These are phyloP conservation scores for Cataglyphis altisquamis DNA, from an alignment of 2,888 invertebrate species.

Conservation along the genomic window DNA sequence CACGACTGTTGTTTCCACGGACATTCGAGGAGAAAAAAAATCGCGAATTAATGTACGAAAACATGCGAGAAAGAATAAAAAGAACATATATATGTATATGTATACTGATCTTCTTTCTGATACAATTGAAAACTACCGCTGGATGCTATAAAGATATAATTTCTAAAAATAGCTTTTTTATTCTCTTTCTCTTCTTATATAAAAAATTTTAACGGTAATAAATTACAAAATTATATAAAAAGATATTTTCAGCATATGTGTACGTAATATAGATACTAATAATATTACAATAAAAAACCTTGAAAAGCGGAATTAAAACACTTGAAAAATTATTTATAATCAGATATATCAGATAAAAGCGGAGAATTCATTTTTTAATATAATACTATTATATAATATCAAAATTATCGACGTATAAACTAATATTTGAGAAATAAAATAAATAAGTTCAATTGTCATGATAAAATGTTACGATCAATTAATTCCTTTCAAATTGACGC, in stretches of 20 bases:
- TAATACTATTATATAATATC: background rate
- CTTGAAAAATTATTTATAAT: no score
- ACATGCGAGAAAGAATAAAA: slow-evolving; percentile 5
- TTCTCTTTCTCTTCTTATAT: background rate
- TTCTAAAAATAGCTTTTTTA: background rate
- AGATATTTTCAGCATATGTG: background rate
- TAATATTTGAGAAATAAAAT: background rate
- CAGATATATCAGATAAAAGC: background rate
- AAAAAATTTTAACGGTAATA: background rate
- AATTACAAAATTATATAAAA: background rate
- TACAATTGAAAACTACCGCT: background rate
- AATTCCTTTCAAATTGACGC: background rate
- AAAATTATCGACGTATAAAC: background rate
- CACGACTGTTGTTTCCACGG: slow-evolving; percentile 35
- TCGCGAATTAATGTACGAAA: slow-evolving; percentile 53
- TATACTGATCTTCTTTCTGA: background rate
- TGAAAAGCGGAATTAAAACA: background rate
- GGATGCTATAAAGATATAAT: background rate
- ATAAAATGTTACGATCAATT: background rate
- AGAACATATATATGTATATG: no score
- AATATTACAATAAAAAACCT: background rate
- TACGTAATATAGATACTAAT: background rate
- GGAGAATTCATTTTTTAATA: background rate
- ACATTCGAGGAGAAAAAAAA: slow-evolving; percentile 7
- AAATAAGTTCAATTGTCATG: background rate